These are phyloP conservation scores for Echinops telfairi DNA, from an alignment of 2,113 vertebrate genomes.

Conservation along the genomic window DNA sequence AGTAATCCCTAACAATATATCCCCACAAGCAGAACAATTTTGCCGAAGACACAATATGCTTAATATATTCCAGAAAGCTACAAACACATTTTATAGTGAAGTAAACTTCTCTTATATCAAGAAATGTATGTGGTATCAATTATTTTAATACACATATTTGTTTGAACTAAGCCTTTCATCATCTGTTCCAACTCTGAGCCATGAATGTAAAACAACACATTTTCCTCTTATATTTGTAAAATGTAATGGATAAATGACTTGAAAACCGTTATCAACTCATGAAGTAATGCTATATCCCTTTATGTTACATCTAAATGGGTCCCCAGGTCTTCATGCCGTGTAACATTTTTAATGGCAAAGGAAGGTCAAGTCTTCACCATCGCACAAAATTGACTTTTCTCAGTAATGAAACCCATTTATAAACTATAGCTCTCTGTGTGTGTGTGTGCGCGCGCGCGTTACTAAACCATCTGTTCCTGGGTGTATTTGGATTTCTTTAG, in stretches of 20 bases:
- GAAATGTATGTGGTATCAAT: constrained; percentile 70
- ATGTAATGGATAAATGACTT: constrained; percentile 78
- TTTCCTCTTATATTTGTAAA: constrained; percentile 69
- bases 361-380: constrained; percentile 54
- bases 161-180: constrained; percentile 76
- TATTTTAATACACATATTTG: constrained; percentile 81
- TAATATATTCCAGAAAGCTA: constrained; percentile 67
- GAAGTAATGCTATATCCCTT: constrained; percentile 20
- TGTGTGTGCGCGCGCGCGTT: not conserved
- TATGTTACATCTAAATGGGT: not conserved
- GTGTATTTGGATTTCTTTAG: constrained; percentile 48
- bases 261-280: constrained; percentile 74
- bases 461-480: not conserved
- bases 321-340: not conserved
- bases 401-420: constrained; percentile 54
- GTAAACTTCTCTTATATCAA: constrained; percentile 71
- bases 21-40: constrained; percentile 14
- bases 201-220: constrained; percentile 72
- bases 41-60: constrained; percentile 46
- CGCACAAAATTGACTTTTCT: constrained; percentile 38
- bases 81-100: constrained; percentile 77
- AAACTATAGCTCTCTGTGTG: not conserved
- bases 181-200: constrained; percentile 76
- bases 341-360: not conserved
- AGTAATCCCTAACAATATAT: constrained; percentile 31